These are phyloP conservation scores for Myiopsitta monachus DNA, from an alignment of 2,113 vertebrate species.

Conservation along the genomic window DNA sequence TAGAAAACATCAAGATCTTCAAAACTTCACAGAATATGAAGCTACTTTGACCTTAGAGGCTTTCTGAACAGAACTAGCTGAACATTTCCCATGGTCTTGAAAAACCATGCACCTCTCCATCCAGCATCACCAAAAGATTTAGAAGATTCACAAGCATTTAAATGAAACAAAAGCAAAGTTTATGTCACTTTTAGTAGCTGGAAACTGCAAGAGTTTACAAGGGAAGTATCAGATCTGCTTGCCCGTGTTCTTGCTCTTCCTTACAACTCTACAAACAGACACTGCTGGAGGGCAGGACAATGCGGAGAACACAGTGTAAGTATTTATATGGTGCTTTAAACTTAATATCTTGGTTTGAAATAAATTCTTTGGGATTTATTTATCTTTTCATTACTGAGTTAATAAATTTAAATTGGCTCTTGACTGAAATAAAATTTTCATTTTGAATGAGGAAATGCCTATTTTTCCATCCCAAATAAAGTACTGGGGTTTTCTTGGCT, in stretches of 20 bases:
- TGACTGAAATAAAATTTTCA: neutral
- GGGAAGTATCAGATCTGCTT: neutral
- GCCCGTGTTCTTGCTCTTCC: neutral
- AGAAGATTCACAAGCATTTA: neutral
- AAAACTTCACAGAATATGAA: neutral
- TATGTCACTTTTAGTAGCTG: neutral
- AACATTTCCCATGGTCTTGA: neutral
- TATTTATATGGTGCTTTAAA: neutral
- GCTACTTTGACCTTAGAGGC: neutral
- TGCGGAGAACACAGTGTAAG: neutral
- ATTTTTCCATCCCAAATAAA: neutral
- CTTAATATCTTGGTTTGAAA: neutral
- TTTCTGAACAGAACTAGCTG: neutral
- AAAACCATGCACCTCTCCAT: neutral
- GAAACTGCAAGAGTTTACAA: neutral
- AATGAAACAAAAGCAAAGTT: neutral
- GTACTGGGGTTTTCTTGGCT: neutral
- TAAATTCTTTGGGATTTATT: neutral
- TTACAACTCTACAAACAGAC: fast-evolving
- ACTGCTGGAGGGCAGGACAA: neutral
- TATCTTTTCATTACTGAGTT: neutral
- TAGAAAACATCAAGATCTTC: neutral
- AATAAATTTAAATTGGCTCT: neutral
- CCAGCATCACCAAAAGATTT: neutral
- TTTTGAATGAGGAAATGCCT: neutral